Evolutionary conservation across 2,797 vertebrate genomes (phyloP).

Genomic region (Sebastes vulpes): DNA sequence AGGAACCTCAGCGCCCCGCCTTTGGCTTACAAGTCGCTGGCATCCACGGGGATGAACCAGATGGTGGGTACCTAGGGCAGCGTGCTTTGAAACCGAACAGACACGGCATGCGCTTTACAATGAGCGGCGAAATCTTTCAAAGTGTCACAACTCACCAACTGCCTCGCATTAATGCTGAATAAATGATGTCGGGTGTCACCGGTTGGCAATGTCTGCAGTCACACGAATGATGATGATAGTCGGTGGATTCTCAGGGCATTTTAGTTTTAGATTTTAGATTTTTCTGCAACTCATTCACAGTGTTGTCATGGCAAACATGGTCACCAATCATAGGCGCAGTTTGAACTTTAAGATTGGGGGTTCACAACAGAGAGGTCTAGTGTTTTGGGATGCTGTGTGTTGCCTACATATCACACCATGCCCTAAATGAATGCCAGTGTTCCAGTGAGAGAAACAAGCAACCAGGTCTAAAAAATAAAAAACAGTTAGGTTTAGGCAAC

Average conservation of each 20-base stretch:
- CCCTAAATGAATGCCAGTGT: too few relatives aligned
- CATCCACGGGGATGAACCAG: constrained; percentile 48
- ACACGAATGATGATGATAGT: constrained; percentile 20
- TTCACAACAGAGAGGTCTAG: too few relatives aligned
- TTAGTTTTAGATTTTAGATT: not conserved
- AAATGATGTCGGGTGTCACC: constrained; percentile 5
- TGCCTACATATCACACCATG: too few relatives aligned
- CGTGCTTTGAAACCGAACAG: constrained; percentile 44
- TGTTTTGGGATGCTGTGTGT: too few relatives aligned
- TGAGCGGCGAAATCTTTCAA: constrained; percentile 32
- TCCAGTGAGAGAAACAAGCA: too few relatives aligned
- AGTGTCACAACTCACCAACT: constrained; percentile 41
- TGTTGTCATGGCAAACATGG: not conserved
- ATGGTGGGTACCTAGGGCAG: constrained; percentile 50
- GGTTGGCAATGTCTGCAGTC: constrained; percentile 34
- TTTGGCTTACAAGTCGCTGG: constrained; percentile 42
- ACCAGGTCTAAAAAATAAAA: too few relatives aligned
- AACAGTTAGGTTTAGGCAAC: too few relatives aligned
- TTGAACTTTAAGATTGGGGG: too few relatives aligned
- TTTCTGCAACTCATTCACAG: not conserved
- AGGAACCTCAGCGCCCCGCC: constrained; percentile 35
- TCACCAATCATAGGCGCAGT: not conserved
- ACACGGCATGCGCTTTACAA: constrained; percentile 33
- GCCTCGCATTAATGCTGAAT: constrained; percentile 38
- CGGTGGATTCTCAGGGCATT: not conserved